phyloP scores from a whole-genome alignment of 2,113 vertebrate genomes.

The Anhinga rufa region DNA sequence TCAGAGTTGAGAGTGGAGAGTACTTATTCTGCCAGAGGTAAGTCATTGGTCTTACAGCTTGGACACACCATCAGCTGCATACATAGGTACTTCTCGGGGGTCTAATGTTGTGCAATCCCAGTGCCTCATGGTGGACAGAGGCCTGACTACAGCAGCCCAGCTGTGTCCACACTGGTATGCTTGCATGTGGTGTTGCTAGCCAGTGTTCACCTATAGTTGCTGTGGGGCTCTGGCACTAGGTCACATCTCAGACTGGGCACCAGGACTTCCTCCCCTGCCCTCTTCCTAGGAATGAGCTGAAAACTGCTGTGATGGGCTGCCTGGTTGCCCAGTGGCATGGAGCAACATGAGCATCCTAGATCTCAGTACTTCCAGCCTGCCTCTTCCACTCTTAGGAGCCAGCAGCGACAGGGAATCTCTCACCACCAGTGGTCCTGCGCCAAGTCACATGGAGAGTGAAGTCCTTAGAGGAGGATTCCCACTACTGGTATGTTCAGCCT shows the following conservation, averaged over 20 bases:
- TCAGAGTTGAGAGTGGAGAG: neutral
- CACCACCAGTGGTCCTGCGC: neutral
- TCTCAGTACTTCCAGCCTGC: neutral
- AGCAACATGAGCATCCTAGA: neutral
- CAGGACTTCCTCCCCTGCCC: neutral
- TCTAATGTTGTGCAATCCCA: neutral
- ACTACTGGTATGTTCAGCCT: neutral
- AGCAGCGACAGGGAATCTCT: neutral
- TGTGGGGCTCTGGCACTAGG: neutral
- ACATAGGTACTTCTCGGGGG: accelerated
- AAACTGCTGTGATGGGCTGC: neutral
- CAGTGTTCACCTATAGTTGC: neutral
- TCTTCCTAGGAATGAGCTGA: neutral
- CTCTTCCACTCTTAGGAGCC: neutral
- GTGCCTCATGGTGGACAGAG: neutral
- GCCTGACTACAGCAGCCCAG: neutral
- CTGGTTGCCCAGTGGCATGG: neutral
- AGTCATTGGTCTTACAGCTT: neutral
- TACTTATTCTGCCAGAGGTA: neutral
- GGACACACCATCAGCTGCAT: neutral
- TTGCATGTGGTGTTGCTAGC: neutral
- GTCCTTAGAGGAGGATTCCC: neutral
- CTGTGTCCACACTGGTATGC: neutral
- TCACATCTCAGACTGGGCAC: neutral
- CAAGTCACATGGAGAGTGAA: neutral